Percentiles rank a stretch among this genome's conserved stretches.
phyloP scores from a whole-genome alignment of 2,797 vertebrate genomes.

The Sebastes steindachneri region DNA sequence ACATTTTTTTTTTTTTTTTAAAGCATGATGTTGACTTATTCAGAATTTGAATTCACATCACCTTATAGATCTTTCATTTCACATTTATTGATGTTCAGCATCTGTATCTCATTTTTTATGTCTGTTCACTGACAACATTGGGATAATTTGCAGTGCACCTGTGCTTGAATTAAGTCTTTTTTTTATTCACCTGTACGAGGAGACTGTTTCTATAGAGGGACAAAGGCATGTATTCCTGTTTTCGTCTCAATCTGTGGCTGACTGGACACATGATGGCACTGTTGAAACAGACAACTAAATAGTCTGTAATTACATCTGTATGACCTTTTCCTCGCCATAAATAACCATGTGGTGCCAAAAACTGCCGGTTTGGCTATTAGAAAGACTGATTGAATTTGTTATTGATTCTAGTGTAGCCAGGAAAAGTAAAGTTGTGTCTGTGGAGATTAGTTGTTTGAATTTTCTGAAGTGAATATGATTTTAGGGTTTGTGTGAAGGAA shows the following conservation, averaged over 20 bases:
- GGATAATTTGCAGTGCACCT: not conserved
- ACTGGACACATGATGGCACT: conserved; percentile 82
- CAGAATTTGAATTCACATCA: not conserved
- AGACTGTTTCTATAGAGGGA: not conserved
- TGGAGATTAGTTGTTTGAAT: not conserved
- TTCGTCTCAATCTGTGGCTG: not conserved
- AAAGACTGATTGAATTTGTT: conserved; percentile 16
- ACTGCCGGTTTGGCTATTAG: conserved; percentile 33
- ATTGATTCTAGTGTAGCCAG: conserved; percentile 23
- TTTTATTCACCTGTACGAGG: not conserved
- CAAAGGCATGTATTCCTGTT: not conserved
- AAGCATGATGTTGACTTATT: not conserved
- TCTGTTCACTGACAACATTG: not conserved
- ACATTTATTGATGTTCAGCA: not conserved
- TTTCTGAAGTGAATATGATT: not conserved
- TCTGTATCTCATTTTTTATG: not conserved
- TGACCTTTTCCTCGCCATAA: conserved; percentile 66
- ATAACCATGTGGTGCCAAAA: conserved; percentile 39
- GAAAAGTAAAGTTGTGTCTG: not conserved
- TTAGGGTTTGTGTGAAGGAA: not conserved
- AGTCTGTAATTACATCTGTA: conserved; percentile 33
- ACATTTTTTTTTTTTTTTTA: not conserved
- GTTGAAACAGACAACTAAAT: conserved; percentile 61
- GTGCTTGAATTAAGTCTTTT: not conserved
- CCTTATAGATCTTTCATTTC: not conserved